Conservation (phyloP, 2,888 invertebrate species). For the Nymphalis urticae region DNA sequence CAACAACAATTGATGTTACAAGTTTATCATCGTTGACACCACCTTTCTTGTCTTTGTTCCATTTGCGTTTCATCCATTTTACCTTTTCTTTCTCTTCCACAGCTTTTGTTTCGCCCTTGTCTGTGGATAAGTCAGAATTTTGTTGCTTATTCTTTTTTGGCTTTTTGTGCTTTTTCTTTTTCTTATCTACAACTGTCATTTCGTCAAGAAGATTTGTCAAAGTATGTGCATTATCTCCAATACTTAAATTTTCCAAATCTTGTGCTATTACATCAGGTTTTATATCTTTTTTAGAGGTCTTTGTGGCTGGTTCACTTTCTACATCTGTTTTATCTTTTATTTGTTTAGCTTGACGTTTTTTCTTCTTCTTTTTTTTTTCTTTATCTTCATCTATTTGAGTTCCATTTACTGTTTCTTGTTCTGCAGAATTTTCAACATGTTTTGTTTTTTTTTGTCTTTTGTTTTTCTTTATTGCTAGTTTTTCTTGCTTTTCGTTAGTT, state of each 20-base stretch:
- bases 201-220: conserved; percentile 64
- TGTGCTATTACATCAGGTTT: conserved; percentile 59
- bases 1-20: conserved; percentile 56
- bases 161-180: conserved; percentile 56
- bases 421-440: neutral
- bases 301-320: conserved; percentile 53
- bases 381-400: conserved; percentile 33
- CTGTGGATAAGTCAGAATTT: conserved; percentile 13
- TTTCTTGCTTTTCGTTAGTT: conserved; percentile 8
- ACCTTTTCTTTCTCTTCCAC: conserved; percentile 57
- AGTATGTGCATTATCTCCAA: conserved; percentile 70
- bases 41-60: conserved; percentile 67
- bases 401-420: conserved; percentile 8
- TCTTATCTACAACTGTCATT: conserved; percentile 70
- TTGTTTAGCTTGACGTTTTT: conserved; percentile 48
- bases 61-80: conserved; percentile 68
- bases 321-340: conserved; percentile 36
- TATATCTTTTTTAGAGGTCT: conserved; percentile 51
- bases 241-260: conserved; percentile 63
- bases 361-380: conserved; percentile 49
- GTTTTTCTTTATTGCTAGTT: conserved; percentile 44
- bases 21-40: conserved; percentile 43
- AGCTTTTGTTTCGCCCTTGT: conserved; percentile 40
- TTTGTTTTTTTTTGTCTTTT: conserved; percentile 48
- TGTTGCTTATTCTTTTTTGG: conserved; percentile 50